Conservation (phyloP, 2,797 vertebrate species). For the Galagoides demidoff region DNA sequence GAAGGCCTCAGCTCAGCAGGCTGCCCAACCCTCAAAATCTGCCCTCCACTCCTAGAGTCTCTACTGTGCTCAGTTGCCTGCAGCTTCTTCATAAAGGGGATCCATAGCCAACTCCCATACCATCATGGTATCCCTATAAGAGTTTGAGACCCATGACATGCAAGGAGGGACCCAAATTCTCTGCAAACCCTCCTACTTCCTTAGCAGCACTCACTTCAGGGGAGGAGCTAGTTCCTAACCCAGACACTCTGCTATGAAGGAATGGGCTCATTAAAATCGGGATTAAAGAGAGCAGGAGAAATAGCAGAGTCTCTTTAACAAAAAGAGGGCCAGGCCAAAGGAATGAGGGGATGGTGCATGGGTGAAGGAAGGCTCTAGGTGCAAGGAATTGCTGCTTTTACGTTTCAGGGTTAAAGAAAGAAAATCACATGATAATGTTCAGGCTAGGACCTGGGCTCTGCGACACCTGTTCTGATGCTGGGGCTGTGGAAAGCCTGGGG, state of each 20-base stretch:
- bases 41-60: background rate
- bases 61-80: background rate
- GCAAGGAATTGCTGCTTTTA: background rate
- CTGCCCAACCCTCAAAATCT: background rate
- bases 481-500: background rate
- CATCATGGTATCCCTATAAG: background rate
- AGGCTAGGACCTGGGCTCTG: background rate
- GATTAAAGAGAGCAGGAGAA: conserved; percentile 56
- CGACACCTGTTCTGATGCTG: background rate
- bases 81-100: background rate
- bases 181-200: background rate
- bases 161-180: background rate
- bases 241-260: background rate
- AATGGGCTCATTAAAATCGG: background rate
- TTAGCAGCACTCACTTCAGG: background rate
- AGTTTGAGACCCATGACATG: background rate
- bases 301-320: conserved; percentile 17
- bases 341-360: background rate
- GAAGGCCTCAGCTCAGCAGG: background rate
- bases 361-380: background rate
- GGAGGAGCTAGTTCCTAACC: background rate
- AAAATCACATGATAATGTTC: background rate
- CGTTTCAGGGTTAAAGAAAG: background rate
- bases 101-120: background rate
- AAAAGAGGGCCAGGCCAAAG: background rate